Base-by-base conservation (phyloP, 2,888 invertebrate genomes). In the Cryptosula pallasiana region DNA sequence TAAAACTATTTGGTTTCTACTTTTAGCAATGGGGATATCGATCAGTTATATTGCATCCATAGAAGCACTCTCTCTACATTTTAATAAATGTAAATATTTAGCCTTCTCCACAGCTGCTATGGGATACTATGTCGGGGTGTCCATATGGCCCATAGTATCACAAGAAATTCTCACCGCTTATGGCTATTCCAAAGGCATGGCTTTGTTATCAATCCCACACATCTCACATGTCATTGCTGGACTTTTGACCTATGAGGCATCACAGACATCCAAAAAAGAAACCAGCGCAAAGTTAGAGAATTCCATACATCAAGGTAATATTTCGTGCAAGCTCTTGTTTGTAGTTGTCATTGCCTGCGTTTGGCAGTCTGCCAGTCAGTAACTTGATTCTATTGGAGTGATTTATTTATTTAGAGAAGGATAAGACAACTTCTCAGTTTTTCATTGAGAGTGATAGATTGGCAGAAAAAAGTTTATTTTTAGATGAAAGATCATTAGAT, bases 171-270 rank as follows among this genome's bases (percentile, higher is more conserved):
- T 63, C 27, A 32, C 25, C n/a, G 32, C 34, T n/a, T 63, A 63
- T 27, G 63, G 63, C 9, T 63, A 63, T 32, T 63, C 63, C 27
- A 27, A 63, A n/a, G 34, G 29, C n/a, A 63, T 63, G 63, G 9
- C 25, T 32, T 13, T 29, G 3, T 13, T 63, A 5, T 63, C 63
- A 2, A 32, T 63, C 13, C 27, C 27, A 16, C 63, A 63, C 32
- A n/a, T 32, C 9, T 29, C 32, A 5, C 63, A 63, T 63, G 29
- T 63, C 13, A 32, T 63, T 13, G 29, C 63, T 32, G 63, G 25
- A 9, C 3, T 34, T 29, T 20, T 63, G 32, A 29, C 32, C 32
- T 9, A 29, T 32, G 9, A 27, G 13, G 29, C 9, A 45, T 45
- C 20, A 45, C 45, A 45, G 9, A 20, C 5, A 5, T 45, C 45